Evolutionary conservation across 1,140 invertebrate genomes (phyloP), one percentile per base, ranked within the genome.

Genomic region (Phthorimaea operculella): DNA sequence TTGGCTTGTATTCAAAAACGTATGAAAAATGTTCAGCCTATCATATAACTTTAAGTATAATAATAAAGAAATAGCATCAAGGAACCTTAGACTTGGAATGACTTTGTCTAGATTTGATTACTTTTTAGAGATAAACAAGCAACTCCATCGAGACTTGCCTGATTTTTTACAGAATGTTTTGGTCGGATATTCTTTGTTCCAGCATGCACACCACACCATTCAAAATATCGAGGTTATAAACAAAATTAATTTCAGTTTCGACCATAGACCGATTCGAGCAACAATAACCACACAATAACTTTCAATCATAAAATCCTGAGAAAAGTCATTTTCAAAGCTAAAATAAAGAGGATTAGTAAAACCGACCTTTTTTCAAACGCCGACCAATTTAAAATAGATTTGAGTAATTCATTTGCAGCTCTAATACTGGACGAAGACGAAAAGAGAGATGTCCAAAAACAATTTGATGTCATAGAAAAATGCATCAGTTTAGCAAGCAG

Each of bases 221-320:
- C 44, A 28, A 44, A 34, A 51, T 34, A 33, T 51, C 2, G 52
- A 42, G 5, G 36, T 45, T 5, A n/a, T 28, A 44, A 53, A 45
- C 33, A 14, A 51, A 14, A 51, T 51, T 51, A 33, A 51, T 17
- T 36, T 51, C 33, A 51, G 50, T 51, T 51, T 28, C 12, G 50
- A 51, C 28, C 39, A 53, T n/a, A 39, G 51, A 33, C 51, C 51
- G 3, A n/a, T 53, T 4, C 14, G 52, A 33, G 18, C n/a, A 21
- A 54, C 8, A 28, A 1, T 54, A 3, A 33, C 5, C 4, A 34
- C n/a, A 54, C 8, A 28, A 1, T 54, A 3, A 33, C 5, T 12
- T 48, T 54, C 28, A 49, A 54, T 21, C 21, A 33, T 2, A 54
- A 54, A 48, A 34, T 54, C 6, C 10, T 16, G n/a, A 28, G 52